Percentiles rank a stretch among this genome's conserved stretches.
Evolutionary conservation across 2,888 invertebrate species (phyloP).

Genomic region (Gymnocheta viridis): DNA sequence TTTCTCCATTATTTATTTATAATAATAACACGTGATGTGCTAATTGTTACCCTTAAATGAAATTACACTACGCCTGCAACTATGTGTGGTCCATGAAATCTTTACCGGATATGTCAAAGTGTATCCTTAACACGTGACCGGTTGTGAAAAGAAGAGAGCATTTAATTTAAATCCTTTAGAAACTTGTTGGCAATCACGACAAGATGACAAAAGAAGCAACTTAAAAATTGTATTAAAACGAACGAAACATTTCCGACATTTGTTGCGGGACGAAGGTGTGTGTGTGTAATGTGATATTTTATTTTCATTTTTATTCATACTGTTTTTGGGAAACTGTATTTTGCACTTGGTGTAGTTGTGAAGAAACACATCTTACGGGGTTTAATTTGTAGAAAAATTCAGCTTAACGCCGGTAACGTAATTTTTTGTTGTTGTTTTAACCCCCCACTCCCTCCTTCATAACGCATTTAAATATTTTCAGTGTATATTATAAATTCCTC

Average conservation of each 20-base stretch:
- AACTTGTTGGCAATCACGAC: slow-evolving; percentile 33
- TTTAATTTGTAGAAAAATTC: too few species aligned
- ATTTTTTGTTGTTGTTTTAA: too few species aligned
- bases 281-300: slow-evolving; percentile 58
- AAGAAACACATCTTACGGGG: too few species aligned
- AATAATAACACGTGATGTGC: slow-evolving; percentile 63
- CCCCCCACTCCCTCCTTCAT: too few species aligned
- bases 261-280: slow-evolving; percentile 53
- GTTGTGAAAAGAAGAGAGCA: slow-evolving; percentile 51
- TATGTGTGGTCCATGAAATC: slow-evolving; percentile 70
- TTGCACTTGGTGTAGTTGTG: neutral
- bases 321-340: neutral
- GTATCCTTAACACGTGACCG: slow-evolving; percentile 73
- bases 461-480: too few species aligned
- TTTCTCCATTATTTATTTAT: slow-evolving; percentile 13
- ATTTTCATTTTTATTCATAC: slow-evolving; percentile 17
- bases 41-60: slow-evolving; percentile 61
- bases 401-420: too few species aligned
- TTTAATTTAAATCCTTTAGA: slow-evolving; percentile 62
- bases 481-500: too few species aligned
- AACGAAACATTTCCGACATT: slow-evolving; percentile 53
- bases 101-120: slow-evolving; percentile 72
- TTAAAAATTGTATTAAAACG: slow-evolving; percentile 11
- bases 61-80: slow-evolving; percentile 20
- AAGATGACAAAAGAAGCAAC: slow-evolving; percentile 4